Evolutionary conservation across 2,113 vertebrate species (phyloP), one percentile per base, ranked within the genome.

Genomic region (Sphyrna mokarran): DNA sequence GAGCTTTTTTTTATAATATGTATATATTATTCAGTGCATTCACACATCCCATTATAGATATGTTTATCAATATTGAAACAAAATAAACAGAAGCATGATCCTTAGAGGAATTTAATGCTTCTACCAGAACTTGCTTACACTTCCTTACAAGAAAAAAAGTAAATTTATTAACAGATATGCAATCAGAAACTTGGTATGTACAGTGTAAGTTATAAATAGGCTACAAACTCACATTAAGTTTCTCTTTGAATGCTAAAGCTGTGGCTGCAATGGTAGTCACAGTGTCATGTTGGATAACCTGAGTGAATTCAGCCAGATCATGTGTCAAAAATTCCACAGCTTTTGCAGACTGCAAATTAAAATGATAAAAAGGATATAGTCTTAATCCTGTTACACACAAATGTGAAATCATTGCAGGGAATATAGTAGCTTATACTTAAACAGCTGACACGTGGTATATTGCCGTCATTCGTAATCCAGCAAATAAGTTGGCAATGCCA

Each of bases 251-350:
- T 54, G 69, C 94, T 95, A 72, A 72, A 43, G 94, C 94, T 54
- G 94, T 95, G 22, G 94, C 68, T 54, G 94, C 69, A 95, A 95
- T 95, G 14, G 94, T 76, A 95, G 94, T n/a, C 43, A 54, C 94
- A 48, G 94, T 95, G 72, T 95, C 94, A 72, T 94, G n/a, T 94
- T 94, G 93, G 93, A 94, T 94, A 48, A 94, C 94, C 43, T 95
- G 68, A 54, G 68, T 76, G 40, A 95, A 95, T 76, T 95, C 94
- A 72, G 69, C 40, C 94, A 95, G 26, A 72, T 95, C 94, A 33
- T 22, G 43, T 5, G 70, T 95, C 68, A 95, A 48, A 95, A 95
- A 23, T 13, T 94, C 93, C 93, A 94, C 37, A 26, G 94, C 69
- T 72, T 72, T 95, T 33, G 94, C 94, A 72, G 94, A 72, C 94